Evolutionary conservation across 2,113 vertebrate species (phyloP), one percentile per base, ranked within the genome.

Genomic region (Stictonetta naevosa): DNA sequence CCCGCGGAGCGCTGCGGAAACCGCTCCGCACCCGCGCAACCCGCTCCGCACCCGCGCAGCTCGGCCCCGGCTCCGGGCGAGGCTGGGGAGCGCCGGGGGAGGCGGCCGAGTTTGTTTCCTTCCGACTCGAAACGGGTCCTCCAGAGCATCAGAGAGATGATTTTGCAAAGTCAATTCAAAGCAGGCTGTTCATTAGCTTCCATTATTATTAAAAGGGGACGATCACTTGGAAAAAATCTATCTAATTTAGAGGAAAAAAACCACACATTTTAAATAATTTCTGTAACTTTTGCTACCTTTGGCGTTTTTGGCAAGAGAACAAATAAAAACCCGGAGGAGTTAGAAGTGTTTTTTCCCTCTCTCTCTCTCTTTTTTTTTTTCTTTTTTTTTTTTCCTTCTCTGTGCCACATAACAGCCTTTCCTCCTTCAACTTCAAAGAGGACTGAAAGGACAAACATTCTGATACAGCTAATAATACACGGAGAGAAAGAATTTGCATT

Each of bases 171-270:
- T 89, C 36, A 92, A 88, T 93, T 94, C 96, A 83, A 87, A 93
- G 86, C 88, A 79, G 95, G 55, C 74, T 95, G 86, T 92, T 96
- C 91, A 94, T 94, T 79, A 96, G 92, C 96, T 95, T 88, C 46
- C 71, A 48, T 94, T 93, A 92, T 92, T 92, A 92, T 58, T 91
- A 73, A 93, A 96, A 96, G 86, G 20, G 58, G 69, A 96, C 33
- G 53, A 95, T 82, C 95, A 92, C 71, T 58, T 87, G 88, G 74
- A 76, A 74, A 66, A 86, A 90, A 53, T 38, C 73, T 84, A 58
- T 63, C 93, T 92, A 90, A 96, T 97, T 94, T 93, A 77, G 71
- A 87, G 44, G 80, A 73, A 91, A 86, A 95, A 83, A 50, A 8
- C 8, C 79, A 15, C 60, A 79, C 58, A 38, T 93, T 95, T 93